These are phyloP conservation scores for Leptinotarsa undecemlineata DNA, from an alignment of 1,140 invertebrate genomes.

Conservation along the genomic window DNA sequence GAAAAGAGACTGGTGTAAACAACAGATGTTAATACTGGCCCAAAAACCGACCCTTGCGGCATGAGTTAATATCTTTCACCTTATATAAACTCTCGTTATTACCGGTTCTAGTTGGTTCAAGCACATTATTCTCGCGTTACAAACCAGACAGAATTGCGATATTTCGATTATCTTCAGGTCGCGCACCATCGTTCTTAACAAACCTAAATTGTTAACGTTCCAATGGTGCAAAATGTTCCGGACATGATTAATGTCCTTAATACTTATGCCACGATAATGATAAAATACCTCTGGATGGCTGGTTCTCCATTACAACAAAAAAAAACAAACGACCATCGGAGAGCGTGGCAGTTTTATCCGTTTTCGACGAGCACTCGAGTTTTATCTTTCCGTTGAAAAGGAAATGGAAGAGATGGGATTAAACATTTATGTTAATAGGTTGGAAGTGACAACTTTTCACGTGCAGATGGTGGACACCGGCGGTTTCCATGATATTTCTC, in stretches of 20 bases:
- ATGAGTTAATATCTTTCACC: too few species aligned
- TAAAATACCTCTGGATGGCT: constrained; percentile 20
- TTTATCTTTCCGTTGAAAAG: neutral
- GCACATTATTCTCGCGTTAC: neutral
- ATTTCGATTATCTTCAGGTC: constrained; percentile 7
- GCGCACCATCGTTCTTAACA: constrained; percentile 10
- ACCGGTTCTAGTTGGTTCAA: too few species aligned
- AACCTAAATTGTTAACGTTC: constrained; percentile 9
- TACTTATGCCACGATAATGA: constrained; percentile 17
- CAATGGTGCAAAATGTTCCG: constrained; percentile 14
- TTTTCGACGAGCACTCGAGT: too few species aligned
- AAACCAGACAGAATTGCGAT: neutral
- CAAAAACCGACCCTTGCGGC: too few species aligned
- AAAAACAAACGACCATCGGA: constrained; percentile 6
- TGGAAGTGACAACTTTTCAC: neutral
- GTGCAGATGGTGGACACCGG: neutral
- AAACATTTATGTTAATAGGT: constrained; percentile 3
- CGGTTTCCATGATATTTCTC: neutral
- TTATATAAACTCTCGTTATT: too few species aligned
- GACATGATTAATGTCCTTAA: constrained; percentile 17
- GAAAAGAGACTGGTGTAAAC: too few species aligned
- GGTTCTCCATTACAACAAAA: neutral
- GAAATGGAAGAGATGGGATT: constrained; percentile 1
- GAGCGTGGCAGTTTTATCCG: neutral
- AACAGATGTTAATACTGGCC: too few species aligned